These are phyloP conservation scores for Stenotaenia linearis DNA, from an alignment of 2,888 invertebrate species.

Conservation along the genomic window DNA sequence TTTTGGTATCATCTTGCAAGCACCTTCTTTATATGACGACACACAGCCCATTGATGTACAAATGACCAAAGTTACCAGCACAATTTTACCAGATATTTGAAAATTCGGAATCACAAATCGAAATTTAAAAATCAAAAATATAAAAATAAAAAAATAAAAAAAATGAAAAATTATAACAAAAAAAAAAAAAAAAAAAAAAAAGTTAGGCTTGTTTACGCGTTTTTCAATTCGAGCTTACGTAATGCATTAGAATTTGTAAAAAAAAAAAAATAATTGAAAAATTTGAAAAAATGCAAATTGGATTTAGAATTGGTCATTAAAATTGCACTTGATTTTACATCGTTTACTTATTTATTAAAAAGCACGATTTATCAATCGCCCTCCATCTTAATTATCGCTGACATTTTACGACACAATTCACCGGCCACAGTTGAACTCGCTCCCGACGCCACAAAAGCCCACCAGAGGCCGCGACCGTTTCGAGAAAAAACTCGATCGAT, in stretches of 20 bases:
- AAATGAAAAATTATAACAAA: not conserved
- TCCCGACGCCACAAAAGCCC: not conserved
- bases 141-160: not conserved
- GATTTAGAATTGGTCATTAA: slow-evolving; percentile 13
- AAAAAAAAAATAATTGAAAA: not conserved
- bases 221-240: not conserved
- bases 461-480: slow-evolving; percentile 1
- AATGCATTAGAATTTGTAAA: not conserved
- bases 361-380: not conserved
- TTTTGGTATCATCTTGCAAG: slow-evolving; percentile 71
- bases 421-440: not conserved
- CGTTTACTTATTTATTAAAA: not conserved
- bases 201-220: not conserved
- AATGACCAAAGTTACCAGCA: slow-evolving; percentile 61
- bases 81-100: slow-evolving; percentile 31
- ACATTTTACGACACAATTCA: slow-evolving; percentile 12
- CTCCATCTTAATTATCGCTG: slow-evolving; percentile 2
- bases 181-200: not conserved
- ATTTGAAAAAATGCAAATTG: not conserved
- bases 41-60: slow-evolving; percentile 83
- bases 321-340: slow-evolving; percentile 1
- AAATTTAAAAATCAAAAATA: not conserved
- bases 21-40: slow-evolving; percentile 85
- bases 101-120: not conserved
- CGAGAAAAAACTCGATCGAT: not conserved